These are phyloP conservation scores for Myripristis jacobus DNA, from an alignment of 2,797 vertebrate species.

Conservation along the genomic window DNA sequence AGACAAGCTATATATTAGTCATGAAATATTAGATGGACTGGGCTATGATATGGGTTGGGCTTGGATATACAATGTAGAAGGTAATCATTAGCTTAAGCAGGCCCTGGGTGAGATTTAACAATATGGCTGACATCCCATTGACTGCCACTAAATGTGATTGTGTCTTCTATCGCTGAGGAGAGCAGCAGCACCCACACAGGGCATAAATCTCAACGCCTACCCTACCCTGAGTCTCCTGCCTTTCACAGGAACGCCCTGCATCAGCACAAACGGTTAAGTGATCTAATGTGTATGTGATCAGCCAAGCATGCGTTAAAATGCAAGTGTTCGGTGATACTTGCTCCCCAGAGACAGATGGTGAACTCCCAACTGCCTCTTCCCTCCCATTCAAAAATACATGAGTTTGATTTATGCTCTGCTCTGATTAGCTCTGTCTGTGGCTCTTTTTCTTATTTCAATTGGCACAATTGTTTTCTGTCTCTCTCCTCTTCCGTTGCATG, in stretches of 20 bases:
- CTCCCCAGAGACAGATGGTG: slow-evolving; percentile 53
- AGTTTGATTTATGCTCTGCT: slow-evolving; percentile 47
- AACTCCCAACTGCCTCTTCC: background rate
- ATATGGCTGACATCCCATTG: slow-evolving; percentile 17
- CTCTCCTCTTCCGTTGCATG: slow-evolving; percentile 35
- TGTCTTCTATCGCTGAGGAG: slow-evolving; percentile 23
- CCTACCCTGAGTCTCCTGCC: slow-evolving; percentile 43
- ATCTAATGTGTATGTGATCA: slow-evolving; percentile 58
- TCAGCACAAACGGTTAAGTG: slow-evolving; percentile 55
- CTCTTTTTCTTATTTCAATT: slow-evolving; percentile 41
- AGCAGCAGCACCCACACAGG: slow-evolving; percentile 33
- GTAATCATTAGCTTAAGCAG: background rate
- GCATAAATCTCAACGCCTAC: slow-evolving; percentile 57
- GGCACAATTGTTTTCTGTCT: slow-evolving; percentile 20
- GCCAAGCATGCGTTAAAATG: slow-evolving; percentile 58
- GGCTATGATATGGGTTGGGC: background rate
- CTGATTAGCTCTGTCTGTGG: slow-evolving; percentile 40
- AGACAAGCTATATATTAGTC: slow-evolving; percentile 1
- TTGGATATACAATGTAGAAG: background rate
- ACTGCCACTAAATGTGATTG: slow-evolving; percentile 22
- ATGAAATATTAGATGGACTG: background rate
- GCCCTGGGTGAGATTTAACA: slow-evolving; percentile 21
- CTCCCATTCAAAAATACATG: slow-evolving; percentile 23
- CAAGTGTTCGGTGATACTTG: slow-evolving; percentile 40
- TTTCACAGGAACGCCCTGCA: slow-evolving; percentile 63